Evolutionary conservation across 2,113 vertebrate genomes (phyloP).

Genomic region (Aspiorhynchus laticeps): DNA sequence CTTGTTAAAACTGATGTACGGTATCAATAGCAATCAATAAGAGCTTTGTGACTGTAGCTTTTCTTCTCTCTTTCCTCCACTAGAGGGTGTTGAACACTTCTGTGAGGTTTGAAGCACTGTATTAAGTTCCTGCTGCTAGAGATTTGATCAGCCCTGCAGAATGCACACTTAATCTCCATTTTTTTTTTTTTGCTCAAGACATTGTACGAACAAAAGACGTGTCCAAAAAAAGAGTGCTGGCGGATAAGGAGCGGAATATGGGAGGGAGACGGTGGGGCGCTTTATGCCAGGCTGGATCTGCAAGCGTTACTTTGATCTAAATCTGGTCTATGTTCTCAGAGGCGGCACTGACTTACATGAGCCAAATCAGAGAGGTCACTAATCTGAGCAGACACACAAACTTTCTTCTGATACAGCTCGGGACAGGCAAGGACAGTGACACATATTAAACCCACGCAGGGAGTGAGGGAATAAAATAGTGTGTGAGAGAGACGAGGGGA

Average conservation of each 20-base stretch:
- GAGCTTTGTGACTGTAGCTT: neutral
- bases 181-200: neutral
- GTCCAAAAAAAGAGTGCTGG: conserved; percentile 14
- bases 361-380: conserved; percentile 7
- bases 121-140: conserved; percentile 42
- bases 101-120: conserved; percentile 31
- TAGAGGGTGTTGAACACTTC: conserved; percentile 70
- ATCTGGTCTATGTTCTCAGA: conserved; percentile 48
- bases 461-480: too few relatives aligned
- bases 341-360: conserved; percentile 26
- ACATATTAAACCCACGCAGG: too few relatives aligned
- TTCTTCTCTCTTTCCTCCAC: conserved; percentile 62
- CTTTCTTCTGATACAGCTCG: too few relatives aligned
- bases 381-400: too few relatives aligned
- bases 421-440: too few relatives aligned
- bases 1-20: neutral
- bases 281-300: conserved; percentile 35
- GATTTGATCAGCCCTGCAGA: neutral
- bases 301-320: conserved; percentile 52
- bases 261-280: neutral
- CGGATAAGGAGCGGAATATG: neutral
- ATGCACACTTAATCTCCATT: neutral
- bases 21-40: neutral
- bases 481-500: neutral
- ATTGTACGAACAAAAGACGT: neutral